A percentile compares a stretch with the other conserved stretches of the same genome.
These are phyloP conservation scores for Trichonephila inaurata DNA, from an alignment of 1,140 invertebrate species.

Conservation along the genomic window DNA sequence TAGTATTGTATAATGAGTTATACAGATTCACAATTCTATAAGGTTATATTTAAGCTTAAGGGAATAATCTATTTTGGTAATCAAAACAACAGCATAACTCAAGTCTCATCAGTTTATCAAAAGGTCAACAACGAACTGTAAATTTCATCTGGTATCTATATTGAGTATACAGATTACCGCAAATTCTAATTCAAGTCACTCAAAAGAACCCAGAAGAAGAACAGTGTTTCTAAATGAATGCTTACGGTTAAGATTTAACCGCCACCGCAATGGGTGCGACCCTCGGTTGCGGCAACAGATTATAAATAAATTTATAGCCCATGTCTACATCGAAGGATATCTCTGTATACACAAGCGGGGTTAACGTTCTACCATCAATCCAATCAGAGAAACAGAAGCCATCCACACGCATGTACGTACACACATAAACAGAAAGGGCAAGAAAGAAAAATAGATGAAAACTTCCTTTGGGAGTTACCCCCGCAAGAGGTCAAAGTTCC, in stretches of 20 bases:
- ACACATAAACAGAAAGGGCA: background rate
- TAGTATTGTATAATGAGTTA: too few relatives aligned
- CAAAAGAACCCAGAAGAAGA: background rate
- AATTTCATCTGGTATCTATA: too few relatives aligned
- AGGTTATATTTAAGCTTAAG: too few relatives aligned
- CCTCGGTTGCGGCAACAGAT: background rate
- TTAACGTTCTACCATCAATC: slow-evolving; percentile 5
- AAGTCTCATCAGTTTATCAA: too few relatives aligned
- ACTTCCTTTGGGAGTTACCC: slow-evolving; percentile 27
- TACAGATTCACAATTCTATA: too few relatives aligned
- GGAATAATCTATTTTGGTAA: too few relatives aligned
- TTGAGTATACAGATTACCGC: too few relatives aligned
- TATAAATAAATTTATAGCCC: background rate
- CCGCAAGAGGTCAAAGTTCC: slow-evolving; percentile 29
- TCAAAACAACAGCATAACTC: too few relatives aligned
- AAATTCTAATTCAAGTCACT: too few relatives aligned
- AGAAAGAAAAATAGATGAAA: background rate
- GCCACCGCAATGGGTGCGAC: background rate
- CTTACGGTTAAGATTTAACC: background rate
- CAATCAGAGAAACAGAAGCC: background rate
- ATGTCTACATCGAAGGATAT: background rate
- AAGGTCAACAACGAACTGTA: too few relatives aligned
- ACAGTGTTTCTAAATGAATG: background rate
- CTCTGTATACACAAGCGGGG: background rate
- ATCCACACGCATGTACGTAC: background rate